A percentile compares a stretch with the other conserved stretches of the same genome.
Evolutionary conservation across 2,888 invertebrate genomes (phyloP).

Genomic region (Dorcus hopei): DNA sequence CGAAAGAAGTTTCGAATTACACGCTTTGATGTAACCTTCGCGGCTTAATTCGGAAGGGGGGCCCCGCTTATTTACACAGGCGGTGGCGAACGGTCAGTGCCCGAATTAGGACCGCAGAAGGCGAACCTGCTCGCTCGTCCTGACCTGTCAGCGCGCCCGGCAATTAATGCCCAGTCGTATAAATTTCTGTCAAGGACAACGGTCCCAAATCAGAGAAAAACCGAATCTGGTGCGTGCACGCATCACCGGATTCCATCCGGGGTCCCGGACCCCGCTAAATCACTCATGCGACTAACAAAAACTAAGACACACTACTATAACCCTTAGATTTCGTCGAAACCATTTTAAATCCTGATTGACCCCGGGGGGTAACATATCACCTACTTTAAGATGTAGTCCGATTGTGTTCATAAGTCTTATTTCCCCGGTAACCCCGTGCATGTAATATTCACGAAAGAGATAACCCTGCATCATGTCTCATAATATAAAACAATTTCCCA

Average conservation of each 20-base stretch:
- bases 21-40: neutral
- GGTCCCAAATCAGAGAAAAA: slow-evolving; percentile 31
- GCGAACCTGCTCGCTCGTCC: neutral
- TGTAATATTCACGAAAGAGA: slow-evolving; percentile 18
- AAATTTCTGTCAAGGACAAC: slow-evolving; percentile 12
- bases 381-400: too few species aligned
- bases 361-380: too few species aligned
- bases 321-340: too few species aligned
- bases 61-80: neutral
- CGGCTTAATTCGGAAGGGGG: neutral
- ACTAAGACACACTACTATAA: neutral
- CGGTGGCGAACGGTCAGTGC: neutral
- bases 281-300: slow-evolving; percentile 11
- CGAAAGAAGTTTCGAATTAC: neutral
- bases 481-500: slow-evolving; percentile 20
- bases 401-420: too few species aligned
- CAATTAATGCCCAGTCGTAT: slow-evolving; percentile 12
- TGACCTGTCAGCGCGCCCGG: neutral
- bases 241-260: slow-evolving; percentile 31
- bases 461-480: slow-evolving; percentile 16
- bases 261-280: neutral
- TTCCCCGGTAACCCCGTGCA: neutral
- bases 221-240: slow-evolving; percentile 40
- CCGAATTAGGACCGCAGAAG: neutral
- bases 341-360: too few species aligned